These are phyloP conservation scores for Jordanella pulchra DNA, from an alignment of 2,797 vertebrate species.

Conservation along the genomic window DNA sequence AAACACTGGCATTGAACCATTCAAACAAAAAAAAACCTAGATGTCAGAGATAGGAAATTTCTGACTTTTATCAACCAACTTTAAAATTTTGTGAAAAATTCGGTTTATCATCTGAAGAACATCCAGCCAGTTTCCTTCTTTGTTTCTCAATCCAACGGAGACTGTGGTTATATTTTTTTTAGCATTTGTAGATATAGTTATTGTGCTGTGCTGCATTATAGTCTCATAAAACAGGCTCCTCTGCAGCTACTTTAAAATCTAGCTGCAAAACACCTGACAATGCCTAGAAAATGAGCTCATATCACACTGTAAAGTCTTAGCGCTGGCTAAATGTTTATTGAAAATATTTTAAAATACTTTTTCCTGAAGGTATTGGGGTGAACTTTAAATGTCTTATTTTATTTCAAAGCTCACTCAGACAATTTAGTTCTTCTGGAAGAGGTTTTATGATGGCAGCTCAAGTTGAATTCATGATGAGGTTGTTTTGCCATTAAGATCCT, in stretches of 20 bases:
- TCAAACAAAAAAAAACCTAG: background rate
- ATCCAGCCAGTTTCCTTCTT: background rate
- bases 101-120: background rate
- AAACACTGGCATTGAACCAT: background rate
- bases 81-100: background rate
- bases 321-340: background rate
- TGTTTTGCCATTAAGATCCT: background rate
- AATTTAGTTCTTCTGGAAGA: background rate
- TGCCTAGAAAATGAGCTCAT: background rate
- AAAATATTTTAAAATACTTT: background rate
- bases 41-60: background rate
- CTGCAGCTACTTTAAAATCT: background rate
- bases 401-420: background rate
- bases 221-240: background rate
- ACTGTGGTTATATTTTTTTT: background rate
- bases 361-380: background rate
- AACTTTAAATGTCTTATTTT: background rate
- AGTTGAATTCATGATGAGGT: background rate
- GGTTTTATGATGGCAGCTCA: background rate
- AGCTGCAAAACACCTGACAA: background rate
- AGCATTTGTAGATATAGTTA: background rate
- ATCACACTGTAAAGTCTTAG: background rate
- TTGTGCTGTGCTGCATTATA: background rate
- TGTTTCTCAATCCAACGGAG: background rate
- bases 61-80: background rate